Percentiles rank a stretch among this genome's conserved stretches.
These are phyloP conservation scores for Grantiella picta DNA, from an alignment of 2,113 vertebrate genomes.

Conservation along the genomic window DNA sequence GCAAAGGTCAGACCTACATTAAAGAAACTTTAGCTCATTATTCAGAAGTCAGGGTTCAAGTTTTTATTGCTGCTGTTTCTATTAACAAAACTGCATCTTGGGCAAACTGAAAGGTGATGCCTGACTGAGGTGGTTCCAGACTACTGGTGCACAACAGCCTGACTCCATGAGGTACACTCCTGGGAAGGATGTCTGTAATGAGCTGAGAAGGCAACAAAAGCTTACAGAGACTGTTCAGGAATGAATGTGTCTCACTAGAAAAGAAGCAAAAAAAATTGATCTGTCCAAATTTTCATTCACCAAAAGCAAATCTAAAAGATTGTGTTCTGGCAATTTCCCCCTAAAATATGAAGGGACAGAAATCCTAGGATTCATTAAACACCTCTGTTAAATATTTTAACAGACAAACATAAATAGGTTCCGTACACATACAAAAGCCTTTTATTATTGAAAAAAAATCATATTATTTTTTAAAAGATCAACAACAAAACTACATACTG, in stretches of 20 bases:
- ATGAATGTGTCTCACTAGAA: neutral
- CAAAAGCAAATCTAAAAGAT: neutral
- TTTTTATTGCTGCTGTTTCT: neutral
- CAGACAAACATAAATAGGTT: neutral
- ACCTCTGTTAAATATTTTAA: neutral
- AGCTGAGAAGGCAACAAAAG: neutral
- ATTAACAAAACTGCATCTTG: neutral
- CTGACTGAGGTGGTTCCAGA: neutral
- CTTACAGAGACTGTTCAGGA: neutral
- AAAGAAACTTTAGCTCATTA: neutral
- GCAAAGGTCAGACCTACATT: neutral
- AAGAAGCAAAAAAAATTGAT: neutral
- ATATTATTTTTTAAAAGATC: neutral
- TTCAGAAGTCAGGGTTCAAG: slow-evolving; percentile 18
- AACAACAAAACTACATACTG: neutral
- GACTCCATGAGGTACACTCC: neutral
- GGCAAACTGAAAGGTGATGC: neutral
- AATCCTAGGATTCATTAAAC: neutral
- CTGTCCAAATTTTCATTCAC: neutral
- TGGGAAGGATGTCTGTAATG: neutral
- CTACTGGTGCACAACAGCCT: neutral
- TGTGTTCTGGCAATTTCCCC: neutral
- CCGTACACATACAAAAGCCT: neutral
- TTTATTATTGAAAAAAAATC: neutral
- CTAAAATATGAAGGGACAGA: neutral